A percentile compares a stretch with the other conserved stretches of the same genome.
phyloP scores from a whole-genome alignment of 2,797 vertebrate genomes.

The Huso huso region DNA sequence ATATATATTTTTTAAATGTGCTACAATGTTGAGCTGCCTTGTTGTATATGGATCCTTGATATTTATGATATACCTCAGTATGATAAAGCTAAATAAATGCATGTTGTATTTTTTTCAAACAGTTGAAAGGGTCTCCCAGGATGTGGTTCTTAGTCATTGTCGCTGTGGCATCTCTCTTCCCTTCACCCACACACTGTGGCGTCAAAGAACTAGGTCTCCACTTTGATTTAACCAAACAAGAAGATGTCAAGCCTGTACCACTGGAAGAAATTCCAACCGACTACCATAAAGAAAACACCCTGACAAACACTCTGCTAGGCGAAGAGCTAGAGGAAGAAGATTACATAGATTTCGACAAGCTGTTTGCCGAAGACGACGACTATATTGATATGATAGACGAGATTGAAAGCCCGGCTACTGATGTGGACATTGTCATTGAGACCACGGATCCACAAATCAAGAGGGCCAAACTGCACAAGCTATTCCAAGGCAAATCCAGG shows the following conservation, averaged over 20 bases:
- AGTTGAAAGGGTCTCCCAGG: conserved; percentile 25
- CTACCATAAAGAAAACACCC: conserved; percentile 85
- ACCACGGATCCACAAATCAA: conserved; percentile 61
- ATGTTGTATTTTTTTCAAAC: not conserved
- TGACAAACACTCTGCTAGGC: conserved; percentile 77
- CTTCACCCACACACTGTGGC: conserved; percentile 50
- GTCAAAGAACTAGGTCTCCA: conserved; percentile 64
- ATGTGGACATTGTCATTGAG: conserved; percentile 69
- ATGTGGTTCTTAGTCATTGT: conserved; percentile 63
- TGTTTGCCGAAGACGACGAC: conserved; percentile 63
- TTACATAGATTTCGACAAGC: conserved; percentile 81
- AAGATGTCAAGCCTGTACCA: conserved; percentile 15
- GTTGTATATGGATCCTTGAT: not conserved
- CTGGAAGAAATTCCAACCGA: conserved; percentile 55
- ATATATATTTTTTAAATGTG: not conserved
- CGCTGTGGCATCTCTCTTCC: conserved; percentile 49
- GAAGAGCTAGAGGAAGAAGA: conserved; percentile 87
- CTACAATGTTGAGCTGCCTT: not conserved
- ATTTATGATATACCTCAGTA: not conserved
- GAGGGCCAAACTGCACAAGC: conserved; percentile 67
- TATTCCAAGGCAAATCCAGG: conserved; percentile 80
- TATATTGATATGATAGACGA: conserved; percentile 70
- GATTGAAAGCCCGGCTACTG: conserved; percentile 61
- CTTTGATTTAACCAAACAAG: conserved; percentile 35
- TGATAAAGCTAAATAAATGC: not conserved